phyloP scores from a whole-genome alignment of 2,113 vertebrate genomes.

The Calyptomena viridis region DNA sequence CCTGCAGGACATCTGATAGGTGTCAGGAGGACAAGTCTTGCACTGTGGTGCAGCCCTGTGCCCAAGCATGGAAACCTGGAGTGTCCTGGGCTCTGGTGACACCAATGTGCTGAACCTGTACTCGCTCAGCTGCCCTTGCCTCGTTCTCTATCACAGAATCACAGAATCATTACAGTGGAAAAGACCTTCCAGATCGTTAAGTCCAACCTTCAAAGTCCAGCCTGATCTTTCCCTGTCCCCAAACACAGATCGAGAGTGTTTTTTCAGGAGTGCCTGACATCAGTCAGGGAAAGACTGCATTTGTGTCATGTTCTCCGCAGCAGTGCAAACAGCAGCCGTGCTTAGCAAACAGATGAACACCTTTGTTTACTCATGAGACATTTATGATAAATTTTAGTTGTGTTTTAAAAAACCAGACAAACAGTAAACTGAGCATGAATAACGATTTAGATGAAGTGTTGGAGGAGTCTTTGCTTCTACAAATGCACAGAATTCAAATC shows the following conservation, averaged over 20 bases:
- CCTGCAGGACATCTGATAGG: background rate
- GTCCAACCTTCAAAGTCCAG: background rate
- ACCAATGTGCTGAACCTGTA: background rate
- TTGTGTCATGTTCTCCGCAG: background rate
- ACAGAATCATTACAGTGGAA: background rate
- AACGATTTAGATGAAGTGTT: background rate
- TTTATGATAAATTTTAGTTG: slow-evolving; percentile 27
- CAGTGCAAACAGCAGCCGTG: background rate
- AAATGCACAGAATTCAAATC: background rate
- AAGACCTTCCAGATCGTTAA: background rate
- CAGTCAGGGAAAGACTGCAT: background rate
- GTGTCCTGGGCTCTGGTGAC: background rate
- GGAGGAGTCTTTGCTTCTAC: background rate
- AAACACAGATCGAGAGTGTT: background rate
- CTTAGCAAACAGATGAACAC: slow-evolving; percentile 13
- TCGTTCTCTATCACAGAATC: background rate
- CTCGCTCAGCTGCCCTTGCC: background rate
- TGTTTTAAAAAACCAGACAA: background rate
- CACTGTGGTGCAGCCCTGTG: background rate
- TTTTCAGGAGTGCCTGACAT: fast-evolving
- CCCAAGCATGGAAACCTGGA: background rate
- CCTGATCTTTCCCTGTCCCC: background rate
- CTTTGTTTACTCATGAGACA: slow-evolving; percentile 33
- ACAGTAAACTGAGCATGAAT: slow-evolving; percentile 8
- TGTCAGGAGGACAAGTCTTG: too few relatives aligned